Percentiles rank a stretch among this genome's conserved stretches.
These are phyloP conservation scores for Bombyx huttoni DNA, from an alignment of 2,888 invertebrate species.

Conservation along the genomic window DNA sequence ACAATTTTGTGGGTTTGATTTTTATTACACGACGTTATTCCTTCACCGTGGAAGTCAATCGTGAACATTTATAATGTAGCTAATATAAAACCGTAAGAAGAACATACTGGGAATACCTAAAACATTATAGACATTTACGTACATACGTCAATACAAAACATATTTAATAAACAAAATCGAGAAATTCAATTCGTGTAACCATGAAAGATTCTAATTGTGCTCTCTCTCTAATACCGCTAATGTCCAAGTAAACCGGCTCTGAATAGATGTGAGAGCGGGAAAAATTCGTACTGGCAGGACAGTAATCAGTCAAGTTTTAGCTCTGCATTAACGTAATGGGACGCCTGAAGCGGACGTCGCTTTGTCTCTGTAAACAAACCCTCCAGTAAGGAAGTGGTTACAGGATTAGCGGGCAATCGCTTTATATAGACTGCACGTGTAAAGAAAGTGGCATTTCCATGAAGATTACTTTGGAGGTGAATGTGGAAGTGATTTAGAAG, in stretches of 20 bases:
- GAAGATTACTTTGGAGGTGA: background rate
- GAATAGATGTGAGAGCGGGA: constrained; percentile 28
- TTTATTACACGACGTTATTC: no score
- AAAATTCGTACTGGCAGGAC: constrained; percentile 46
- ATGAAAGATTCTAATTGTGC: background rate
- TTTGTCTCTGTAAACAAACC: constrained; percentile 33
- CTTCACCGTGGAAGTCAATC: no score
- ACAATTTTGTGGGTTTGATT: no score
- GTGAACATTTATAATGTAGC: no score
- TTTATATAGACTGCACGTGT: background rate
- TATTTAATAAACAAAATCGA: background rate
- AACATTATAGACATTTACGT: no score
- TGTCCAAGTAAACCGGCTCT: constrained; percentile 26
- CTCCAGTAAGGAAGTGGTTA: background rate
- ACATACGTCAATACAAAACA: no score
- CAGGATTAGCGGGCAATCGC: background rate
- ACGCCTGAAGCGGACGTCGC: constrained; percentile 29
- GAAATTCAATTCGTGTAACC: background rate
- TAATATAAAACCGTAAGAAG: no score
- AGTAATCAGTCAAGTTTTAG: constrained; percentile 63
- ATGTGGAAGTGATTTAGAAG: no score
- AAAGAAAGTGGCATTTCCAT: no score
- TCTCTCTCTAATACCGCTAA: constrained; percentile 35
- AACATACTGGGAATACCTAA: no score
- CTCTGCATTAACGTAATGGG: constrained; percentile 56